Evolutionary conservation across 1,140 invertebrate genomes (phyloP).

Genomic region (Lasioglossum albipes): DNA sequence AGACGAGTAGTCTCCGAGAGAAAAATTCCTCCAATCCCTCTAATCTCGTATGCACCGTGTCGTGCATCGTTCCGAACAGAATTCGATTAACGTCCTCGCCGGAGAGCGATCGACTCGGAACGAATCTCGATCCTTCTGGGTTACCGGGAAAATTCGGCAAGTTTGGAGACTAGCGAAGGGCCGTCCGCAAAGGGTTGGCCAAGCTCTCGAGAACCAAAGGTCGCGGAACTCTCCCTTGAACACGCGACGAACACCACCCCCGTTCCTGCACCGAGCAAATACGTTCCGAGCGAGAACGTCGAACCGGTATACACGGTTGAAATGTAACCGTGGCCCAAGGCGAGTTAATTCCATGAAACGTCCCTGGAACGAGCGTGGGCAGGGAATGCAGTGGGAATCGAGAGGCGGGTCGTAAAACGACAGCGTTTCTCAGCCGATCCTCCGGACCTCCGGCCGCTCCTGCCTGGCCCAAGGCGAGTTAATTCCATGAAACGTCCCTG

Average conservation of each 20-base stretch:
- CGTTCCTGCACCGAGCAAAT: background rate
- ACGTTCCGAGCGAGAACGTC: background rate
- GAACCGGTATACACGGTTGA: slow-evolving; percentile 17
- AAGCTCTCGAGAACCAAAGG: background rate
- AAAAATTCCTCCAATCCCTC: too few species aligned
- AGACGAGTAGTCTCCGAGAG: too few species aligned
- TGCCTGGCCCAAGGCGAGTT: slow-evolving; percentile 28
- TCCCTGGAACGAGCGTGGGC: slow-evolving; percentile 12
- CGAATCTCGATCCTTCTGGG: too few species aligned
- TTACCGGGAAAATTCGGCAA: too few species aligned
- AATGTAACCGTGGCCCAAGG: slow-evolving; percentile 19
- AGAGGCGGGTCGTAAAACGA: slow-evolving; percentile 16
- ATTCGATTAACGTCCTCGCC: too few species aligned
- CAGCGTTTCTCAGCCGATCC: slow-evolving; percentile 2
- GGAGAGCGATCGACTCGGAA: too few species aligned
- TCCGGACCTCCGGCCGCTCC: background rate
- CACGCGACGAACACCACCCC: background rate
- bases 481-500: slow-evolving; percentile 31
- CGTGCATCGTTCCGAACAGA: too few species aligned
- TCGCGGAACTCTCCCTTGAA: background rate
- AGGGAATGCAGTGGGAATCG: slow-evolving; percentile 26
- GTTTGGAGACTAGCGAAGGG: too few species aligned
- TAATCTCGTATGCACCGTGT: too few species aligned
- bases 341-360: slow-evolving; percentile 38
- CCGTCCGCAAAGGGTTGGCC: too few species aligned